Evolutionary conservation across 2,888 invertebrate species (phyloP).

Genomic region (Unio pictorum): DNA sequence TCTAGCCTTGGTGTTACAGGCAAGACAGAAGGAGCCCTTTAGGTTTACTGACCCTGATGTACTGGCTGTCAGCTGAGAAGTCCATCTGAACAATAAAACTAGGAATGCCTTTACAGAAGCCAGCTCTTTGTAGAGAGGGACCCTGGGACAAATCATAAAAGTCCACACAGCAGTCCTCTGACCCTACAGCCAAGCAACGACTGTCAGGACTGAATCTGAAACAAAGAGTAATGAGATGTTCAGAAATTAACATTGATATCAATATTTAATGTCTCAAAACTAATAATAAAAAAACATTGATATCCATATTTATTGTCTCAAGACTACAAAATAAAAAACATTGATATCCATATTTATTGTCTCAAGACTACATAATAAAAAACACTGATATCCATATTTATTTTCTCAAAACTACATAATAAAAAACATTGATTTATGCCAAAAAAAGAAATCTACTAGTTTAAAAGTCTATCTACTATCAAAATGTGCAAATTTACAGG

Average conservation of each 20-base stretch:
- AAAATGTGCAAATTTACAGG: no score
- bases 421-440: not conserved
- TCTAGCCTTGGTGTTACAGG: not conserved
- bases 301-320: not conserved
- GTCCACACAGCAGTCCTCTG: slow-evolving; percentile 69
- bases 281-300: not conserved
- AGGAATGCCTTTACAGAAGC: slow-evolving; percentile 68
- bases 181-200: slow-evolving; percentile 67
- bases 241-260: slow-evolving; percentile 3
- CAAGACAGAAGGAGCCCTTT: no score
- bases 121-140: slow-evolving; percentile 56
- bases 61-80: slow-evolving; percentile 69
- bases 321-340: not conserved
- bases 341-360: not conserved
- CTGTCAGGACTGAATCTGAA: slow-evolving; percentile 69
- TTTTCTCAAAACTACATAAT: not conserved
- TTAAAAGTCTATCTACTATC: no score
- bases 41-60: slow-evolving; percentile 60
- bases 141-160: slow-evolving; percentile 67
- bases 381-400: not conserved
- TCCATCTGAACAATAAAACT: slow-evolving; percentile 69
- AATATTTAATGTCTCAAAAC: not conserved
- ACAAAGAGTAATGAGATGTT: not conserved
- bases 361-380: not conserved
- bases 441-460: no score